A percentile compares a stretch with the other conserved stretches of the same genome.
These are phyloP conservation scores for Illadopsis cleaveri DNA, from an alignment of 2,113 vertebrate species.

Conservation along the genomic window DNA sequence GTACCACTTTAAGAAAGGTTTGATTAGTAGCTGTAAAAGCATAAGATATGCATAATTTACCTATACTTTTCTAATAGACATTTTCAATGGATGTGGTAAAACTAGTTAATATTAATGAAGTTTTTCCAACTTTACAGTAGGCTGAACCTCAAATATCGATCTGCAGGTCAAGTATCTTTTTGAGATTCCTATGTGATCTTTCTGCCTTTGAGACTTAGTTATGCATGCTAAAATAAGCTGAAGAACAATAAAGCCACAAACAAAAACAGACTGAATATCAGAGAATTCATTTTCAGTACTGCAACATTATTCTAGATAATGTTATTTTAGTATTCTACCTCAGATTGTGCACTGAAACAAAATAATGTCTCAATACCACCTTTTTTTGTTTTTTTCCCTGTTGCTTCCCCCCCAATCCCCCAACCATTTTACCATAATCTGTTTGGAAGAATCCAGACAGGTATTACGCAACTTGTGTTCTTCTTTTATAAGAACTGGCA, in stretches of 20 bases:
- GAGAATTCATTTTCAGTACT: neutral
- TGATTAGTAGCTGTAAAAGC: neutral
- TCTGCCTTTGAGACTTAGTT: neutral
- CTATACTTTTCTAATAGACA: neutral
- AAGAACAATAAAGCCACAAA: neutral
- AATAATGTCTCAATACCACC: neutral
- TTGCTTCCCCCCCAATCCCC: neutral
- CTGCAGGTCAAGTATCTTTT: neutral
- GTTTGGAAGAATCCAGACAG: conserved; percentile 72
- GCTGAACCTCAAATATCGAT: neutral
- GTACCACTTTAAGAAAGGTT: neutral
- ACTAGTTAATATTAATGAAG: fast-evolving
- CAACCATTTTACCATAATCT: conserved; percentile 61
- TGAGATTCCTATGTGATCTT: neutral
- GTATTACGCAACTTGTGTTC: conserved; percentile 67
- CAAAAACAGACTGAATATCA: neutral
- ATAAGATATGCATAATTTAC: neutral
- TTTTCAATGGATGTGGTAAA: neutral
- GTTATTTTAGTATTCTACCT: neutral
- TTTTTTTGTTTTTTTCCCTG: neutral
- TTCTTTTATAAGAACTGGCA: conserved; percentile 72
- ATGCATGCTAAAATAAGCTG: neutral
- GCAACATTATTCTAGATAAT: neutral
- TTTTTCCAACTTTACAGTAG: neutral
- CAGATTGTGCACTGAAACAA: neutral